These are phyloP conservation scores for Spermophilus dauricus DNA, from an alignment of 2,113 vertebrate species.

Conservation along the genomic window DNA sequence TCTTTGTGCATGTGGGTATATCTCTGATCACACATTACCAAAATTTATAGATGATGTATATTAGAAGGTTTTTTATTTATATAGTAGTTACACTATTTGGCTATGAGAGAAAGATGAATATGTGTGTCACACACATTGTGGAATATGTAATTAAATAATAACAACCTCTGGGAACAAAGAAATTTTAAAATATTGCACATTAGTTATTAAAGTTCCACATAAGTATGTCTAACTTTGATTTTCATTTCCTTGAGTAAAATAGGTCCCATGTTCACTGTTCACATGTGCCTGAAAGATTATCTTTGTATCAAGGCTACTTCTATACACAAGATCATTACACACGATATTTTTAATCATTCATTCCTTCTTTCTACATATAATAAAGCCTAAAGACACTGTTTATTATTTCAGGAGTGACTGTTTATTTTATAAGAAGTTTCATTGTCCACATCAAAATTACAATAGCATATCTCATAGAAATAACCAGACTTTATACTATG, in stretches of 20 bases:
- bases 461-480: neutral
- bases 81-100: neutral
- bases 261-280: neutral
- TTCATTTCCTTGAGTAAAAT: neutral
- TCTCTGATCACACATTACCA: neutral
- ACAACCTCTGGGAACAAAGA: neutral
- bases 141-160: neutral
- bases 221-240: neutral
- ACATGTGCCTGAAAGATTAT: neutral
- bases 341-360: neutral
- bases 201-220: neutral
- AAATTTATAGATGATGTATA: neutral
- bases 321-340: conserved; percentile 8
- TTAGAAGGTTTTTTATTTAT: neutral
- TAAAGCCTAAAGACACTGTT: neutral
- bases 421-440: conserved; percentile 8
- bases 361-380: neutral
- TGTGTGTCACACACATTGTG: neutral
- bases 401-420: neutral
- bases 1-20: neutral
- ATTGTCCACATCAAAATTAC: neutral
- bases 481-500: neutral
- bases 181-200: neutral
- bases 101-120: neutral
- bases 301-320: neutral